These are phyloP conservation scores for Coremacera marginata DNA, from an alignment of 2,888 invertebrate species.

Conservation along the genomic window DNA sequence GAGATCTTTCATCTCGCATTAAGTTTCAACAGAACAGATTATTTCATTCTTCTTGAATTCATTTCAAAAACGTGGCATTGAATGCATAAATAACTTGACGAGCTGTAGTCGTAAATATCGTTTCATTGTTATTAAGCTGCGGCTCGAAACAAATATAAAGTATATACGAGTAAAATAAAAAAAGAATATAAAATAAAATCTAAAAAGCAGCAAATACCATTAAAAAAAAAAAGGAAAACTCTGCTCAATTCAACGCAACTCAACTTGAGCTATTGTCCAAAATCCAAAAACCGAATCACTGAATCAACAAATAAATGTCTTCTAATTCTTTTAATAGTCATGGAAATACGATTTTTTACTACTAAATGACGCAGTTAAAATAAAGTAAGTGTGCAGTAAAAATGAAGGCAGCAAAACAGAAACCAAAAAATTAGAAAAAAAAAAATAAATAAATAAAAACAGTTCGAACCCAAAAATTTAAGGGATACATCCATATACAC, in stretches of 20 bases:
- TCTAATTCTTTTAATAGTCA: background rate
- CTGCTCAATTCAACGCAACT: background rate
- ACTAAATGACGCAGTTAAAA: constrained; percentile 18
- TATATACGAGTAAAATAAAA: no score
- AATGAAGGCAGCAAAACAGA: background rate
- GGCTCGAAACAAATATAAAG: no score
- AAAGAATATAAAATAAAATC: no score
- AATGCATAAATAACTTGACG: constrained; percentile 4
- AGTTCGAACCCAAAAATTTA: background rate
- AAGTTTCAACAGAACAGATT: no score
- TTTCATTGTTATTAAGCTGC: constrained; percentile 13
- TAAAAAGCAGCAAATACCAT: background rate
- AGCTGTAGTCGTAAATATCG: constrained; percentile 14
- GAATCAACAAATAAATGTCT: constrained; percentile 21
- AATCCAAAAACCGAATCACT: background rate
- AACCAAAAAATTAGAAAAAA: background rate
- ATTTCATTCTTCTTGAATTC: no score
- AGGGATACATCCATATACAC: no score
- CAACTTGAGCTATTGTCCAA: background rate
- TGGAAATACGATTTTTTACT: constrained; percentile 27
- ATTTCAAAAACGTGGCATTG: constrained; percentile 6
- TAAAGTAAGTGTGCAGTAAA: constrained; percentile 20
- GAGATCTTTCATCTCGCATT: no score
- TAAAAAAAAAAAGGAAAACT: background rate
- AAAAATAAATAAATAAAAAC: background rate